Evolutionary conservation across 2,888 invertebrate species (phyloP), one percentile per base, ranked within the genome.

Genomic region (Pachydiplax longipennis): DNA sequence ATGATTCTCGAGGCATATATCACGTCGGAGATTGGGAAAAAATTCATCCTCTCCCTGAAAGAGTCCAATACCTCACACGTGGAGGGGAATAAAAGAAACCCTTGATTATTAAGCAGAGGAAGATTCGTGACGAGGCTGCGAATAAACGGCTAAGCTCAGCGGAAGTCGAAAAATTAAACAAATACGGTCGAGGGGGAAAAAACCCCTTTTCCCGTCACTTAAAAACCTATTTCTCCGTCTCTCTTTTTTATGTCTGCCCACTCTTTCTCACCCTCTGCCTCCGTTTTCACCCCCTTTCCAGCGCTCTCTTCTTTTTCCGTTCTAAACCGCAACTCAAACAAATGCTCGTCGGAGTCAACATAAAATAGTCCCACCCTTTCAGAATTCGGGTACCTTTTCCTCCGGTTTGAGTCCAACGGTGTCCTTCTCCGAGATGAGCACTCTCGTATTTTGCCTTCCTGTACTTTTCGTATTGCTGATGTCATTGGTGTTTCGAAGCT

Each of bases 71-170:
- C 18, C 83, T 35, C 83, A 58, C 58, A 35, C 83, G 83, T 83
- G 83, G 58, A 83, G 53, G n/a, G 83, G 87, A 87, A 87, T 87
- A 87, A 87, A 87, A 87, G 87, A 87, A 87, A 87, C 87, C 61
- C 58, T 87, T 87, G 87, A 87, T 87, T 87, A 87, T 37, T 61
- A 37, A 65, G 87, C 87, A 40, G 35, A 35, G 15, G 58, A 18
- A 53, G 87, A 87, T 35, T 87, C 87, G 87, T 87, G 87, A 87
- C 87, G 87, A 87, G 61, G 87, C 87, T 61, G 61, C 65, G 65
- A 61, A 61, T 87, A 87, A 87, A 61, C 87, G 87, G 87, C 87
- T 87, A 61, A 87, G 87, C 87, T 87, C 87, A 87, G 87, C 87
- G 87, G 87, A 87, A 87, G 87, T 87, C 53, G 87, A 87, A 61